These are phyloP conservation scores for Neodiprion fabricii DNA, from an alignment of 1,140 invertebrate species.

Conservation along the genomic window DNA sequence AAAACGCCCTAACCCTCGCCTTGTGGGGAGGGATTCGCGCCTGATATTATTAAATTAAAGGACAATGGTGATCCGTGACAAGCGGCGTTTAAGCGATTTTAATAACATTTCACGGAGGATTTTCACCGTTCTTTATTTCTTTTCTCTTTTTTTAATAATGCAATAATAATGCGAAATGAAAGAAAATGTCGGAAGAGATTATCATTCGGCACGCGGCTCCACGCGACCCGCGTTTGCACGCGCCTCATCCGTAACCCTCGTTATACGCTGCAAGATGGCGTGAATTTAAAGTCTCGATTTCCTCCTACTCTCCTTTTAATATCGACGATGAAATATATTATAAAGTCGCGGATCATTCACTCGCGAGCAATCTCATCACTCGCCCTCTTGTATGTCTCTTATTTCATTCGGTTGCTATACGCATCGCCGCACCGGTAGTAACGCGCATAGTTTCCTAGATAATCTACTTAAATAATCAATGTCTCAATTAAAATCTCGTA, in stretches of 20 bases:
- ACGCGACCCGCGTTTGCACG: conserved; percentile 12
- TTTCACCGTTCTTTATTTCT: background rate
- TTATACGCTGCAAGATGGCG: conserved; percentile 9
- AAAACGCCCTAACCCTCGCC: background rate
- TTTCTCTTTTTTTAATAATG: conserved; percentile 57
- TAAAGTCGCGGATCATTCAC: background rate
- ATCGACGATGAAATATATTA: background rate
- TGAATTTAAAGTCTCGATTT: background rate
- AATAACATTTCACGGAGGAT: conserved; percentile 56
- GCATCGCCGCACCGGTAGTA: no score
- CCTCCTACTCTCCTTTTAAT: background rate
- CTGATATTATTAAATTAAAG: conserved; percentile 59
- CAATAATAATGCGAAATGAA: conserved; percentile 61
- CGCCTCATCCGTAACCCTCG: background rate
- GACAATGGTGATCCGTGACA: conserved; percentile 50
- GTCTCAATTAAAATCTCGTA: no score
- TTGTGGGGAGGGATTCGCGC: conserved; percentile 37
- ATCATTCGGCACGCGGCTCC: conserved; percentile 49
- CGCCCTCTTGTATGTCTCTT: background rate
- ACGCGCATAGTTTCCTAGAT: no score
- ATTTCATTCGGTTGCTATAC: no score
- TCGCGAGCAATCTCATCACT: background rate
- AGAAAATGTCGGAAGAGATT: conserved; percentile 56
- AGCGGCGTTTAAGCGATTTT: conserved; percentile 55
- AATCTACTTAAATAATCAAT: no score